Base-by-base conservation (phyloP, 2,888 invertebrate genomes). In the Aporophyla nigra region DNA sequence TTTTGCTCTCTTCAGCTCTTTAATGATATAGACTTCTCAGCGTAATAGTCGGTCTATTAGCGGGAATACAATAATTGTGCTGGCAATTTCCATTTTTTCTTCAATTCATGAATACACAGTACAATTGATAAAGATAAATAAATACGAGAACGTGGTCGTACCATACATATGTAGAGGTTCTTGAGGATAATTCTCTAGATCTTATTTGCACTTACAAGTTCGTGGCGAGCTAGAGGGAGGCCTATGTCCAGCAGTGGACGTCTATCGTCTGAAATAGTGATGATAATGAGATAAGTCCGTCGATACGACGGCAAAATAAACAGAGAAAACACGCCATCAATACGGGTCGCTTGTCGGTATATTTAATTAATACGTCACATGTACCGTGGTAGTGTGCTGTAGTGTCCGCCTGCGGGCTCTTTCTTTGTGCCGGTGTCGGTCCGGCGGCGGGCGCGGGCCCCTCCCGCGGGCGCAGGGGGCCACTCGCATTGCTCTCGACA, bases 281-380 rank as follows among this genome's bases (percentile, higher is more conserved):
- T 43, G 43, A 43, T 9, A 12, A 46, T 12, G 43, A 46, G 2
- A 14, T 1, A 75, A 75, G 43, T 19, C 6, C 5, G 16, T 27
- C 10, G 12, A 1, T 46, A n/a, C 14, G 43, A 27, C 51, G 49
- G 58, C 27, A 67, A 49, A 58, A 24, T 19, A 53, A 51, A 14
- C 12, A 1, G 5, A 71, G 49, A 33, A 67, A 77, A 51, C n/a
- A 51, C 14, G 7, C 66, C 71, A 40, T 74, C 54, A 24, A 56
- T 56, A 56, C 21, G 1, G 1, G 40, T 49, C 24, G 51, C n/a
- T 56, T 58, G 53, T 56, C 61, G 24, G 75, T 70, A 56, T 68
- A 71, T 77, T 77, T 77, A 82, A 82, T 82, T 12, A 82, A 68
- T 61, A 68, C 63, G 61, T 78, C 49, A 63, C 65, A 33, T n/a